Evolutionary conservation across 2,888 invertebrate species (phyloP).

Genomic region (Tachystola acroxantha): DNA sequence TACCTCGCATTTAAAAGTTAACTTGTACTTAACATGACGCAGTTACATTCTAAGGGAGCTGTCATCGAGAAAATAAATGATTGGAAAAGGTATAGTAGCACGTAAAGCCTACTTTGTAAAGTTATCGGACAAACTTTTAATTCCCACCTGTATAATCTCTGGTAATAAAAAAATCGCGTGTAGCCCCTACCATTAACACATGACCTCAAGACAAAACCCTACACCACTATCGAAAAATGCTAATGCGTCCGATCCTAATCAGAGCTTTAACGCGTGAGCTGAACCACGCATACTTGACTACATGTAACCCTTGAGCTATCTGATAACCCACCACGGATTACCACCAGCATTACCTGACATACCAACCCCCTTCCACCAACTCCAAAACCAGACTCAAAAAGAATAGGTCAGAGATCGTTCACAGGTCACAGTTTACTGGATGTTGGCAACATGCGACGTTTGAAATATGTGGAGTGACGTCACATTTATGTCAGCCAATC

Average conservation of each 20-base stretch:
- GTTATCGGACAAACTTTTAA: too few species aligned
- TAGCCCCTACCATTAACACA: conserved; percentile 48
- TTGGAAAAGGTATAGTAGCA: too few species aligned
- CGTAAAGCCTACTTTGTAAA: too few species aligned
- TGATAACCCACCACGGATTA: conserved; percentile 52
- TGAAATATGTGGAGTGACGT: conserved; percentile 76
- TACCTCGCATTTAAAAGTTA: too few species aligned
- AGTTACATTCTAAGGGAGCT: too few species aligned
- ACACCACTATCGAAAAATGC: conserved; percentile 58
- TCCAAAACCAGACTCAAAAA: neutral
- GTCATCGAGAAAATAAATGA: too few species aligned
- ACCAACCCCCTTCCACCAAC: conserved; percentile 10
- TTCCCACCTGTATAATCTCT: neutral
- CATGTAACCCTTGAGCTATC: conserved; percentile 72
- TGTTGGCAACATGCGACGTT: conserved; percentile 55
- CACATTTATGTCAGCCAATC: conserved; percentile 77
- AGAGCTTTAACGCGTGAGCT: conserved; percentile 58
- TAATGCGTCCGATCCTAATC: conserved; percentile 67
- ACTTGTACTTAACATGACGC: too few species aligned
- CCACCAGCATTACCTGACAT: conserved; percentile 36
- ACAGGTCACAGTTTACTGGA: conserved; percentile 35
- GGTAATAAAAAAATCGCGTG: conserved; percentile 47
- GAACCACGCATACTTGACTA: conserved; percentile 66
- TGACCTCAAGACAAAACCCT: conserved; percentile 63
- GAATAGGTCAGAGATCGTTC: neutral